Evolutionary conservation across 2,888 invertebrate species (phyloP).

Genomic region (Stenolophus ochropezus): DNA sequence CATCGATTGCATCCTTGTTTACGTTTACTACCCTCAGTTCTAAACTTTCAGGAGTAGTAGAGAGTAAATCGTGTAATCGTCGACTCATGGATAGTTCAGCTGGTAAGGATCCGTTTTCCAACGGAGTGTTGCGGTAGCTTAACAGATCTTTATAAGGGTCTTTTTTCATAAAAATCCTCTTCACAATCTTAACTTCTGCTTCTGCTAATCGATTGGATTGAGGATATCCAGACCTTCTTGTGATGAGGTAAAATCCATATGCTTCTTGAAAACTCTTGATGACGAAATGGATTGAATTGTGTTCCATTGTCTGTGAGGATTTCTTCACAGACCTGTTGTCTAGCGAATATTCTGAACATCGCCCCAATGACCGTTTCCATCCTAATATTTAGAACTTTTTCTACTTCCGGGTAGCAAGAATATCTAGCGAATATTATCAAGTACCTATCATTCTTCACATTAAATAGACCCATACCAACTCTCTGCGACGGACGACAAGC

Average conservation of each 20-base stretch:
- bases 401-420: background rate
- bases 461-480: too few species aligned
- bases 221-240: background rate
- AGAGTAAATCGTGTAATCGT: background rate
- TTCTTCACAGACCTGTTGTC: background rate
- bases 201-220: background rate
- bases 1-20: background rate
- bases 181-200: background rate
- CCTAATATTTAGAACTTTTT: background rate
- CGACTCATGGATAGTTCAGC: background rate
- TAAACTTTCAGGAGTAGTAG: background rate
- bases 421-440: too few species aligned
- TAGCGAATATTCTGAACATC: background rate
- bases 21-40: background rate
- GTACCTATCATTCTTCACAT: background rate
- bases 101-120: background rate
- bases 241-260: constrained; percentile 3
- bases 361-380: constrained; percentile 7
- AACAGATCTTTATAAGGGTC: background rate
- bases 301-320: background rate
- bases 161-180: background rate
- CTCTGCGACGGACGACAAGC: too few species aligned
- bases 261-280: background rate
- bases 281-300: background rate
- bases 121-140: background rate